Base-by-base conservation (phyloP, 2,797 vertebrate species). In the Spinibarbus caldwelli region DNA sequence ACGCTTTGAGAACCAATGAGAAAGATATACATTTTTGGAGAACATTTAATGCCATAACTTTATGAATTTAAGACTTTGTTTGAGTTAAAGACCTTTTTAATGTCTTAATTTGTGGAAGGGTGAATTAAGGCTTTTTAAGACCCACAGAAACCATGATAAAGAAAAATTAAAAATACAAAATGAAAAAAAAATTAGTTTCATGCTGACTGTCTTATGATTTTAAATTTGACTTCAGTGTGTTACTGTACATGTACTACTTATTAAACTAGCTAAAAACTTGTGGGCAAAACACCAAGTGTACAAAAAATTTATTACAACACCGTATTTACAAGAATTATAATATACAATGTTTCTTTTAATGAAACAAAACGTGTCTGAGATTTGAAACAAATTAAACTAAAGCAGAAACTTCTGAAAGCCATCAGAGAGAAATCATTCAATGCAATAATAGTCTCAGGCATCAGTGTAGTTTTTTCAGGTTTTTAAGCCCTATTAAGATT, bases 301-400 rank as follows among this genome's bases (percentile, higher is more conserved):
- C 72, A 67, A 67, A 66, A 64, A 19, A n/a, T 84, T 84, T 84
- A 84, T 84, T 77, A 67, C 34, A 77, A 57, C 26, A 23, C 49
- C 10, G 21, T 77, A 84, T 77, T 76, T 77, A 84, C 82, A 84
- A 29, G 12, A 76, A 49, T 49, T 66, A 49, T 72, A 15, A 83
- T 83, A 66, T 45, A 76, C 23, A 76, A 64, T 6, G 54, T 83
- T 66, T 76, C 19, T 62, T 71, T 31, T 36, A 34, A 49, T 38
- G 15, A 81, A 70, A 45, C 54, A 76, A 47, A 34, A 54, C 26
- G 34, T 62, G 15, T 59, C 23, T 45, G 29, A 10, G 19, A 70
- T 41, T 57, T 26, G 67, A 57, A 57, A 80, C 11, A 36, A 45
- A 66, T 34, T 66, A 6, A 47, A 23, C 59, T 66, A 34, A 68